phyloP scores from a whole-genome alignment of 2,888 invertebrate genomes.

The Andrena haemorrhoa region DNA sequence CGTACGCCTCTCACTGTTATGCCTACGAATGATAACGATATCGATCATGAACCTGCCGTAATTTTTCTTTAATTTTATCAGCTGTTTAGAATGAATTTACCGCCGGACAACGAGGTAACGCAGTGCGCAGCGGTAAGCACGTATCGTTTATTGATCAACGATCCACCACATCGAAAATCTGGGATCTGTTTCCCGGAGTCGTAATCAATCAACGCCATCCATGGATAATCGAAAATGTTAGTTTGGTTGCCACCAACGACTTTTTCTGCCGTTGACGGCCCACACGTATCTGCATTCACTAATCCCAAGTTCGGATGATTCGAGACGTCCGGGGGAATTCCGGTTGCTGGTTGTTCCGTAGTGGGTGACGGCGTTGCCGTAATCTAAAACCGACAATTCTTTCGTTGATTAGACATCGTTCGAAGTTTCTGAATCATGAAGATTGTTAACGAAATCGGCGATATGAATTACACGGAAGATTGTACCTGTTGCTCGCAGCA shows the following conservation, averaged over 20 bases:
- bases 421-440: background rate
- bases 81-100: slow-evolving; percentile 58
- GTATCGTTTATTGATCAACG: slow-evolving; percentile 86
- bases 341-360: background rate
- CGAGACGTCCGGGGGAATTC: slow-evolving; percentile 81
- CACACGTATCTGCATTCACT: slow-evolving; percentile 86
- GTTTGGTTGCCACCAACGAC: slow-evolving; percentile 89
- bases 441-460: background rate
- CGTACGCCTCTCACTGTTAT: slow-evolving; percentile 85
- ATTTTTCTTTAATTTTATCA: background rate
- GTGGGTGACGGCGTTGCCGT: background rate
- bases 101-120: slow-evolving; percentile 80
- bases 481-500: slow-evolving; percentile 79
- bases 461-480: background rate
- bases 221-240: slow-evolving; percentile 89
- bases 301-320: slow-evolving; percentile 83
- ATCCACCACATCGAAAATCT: slow-evolving; percentile 84
- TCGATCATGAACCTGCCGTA: background rate
- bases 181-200: slow-evolving; percentile 69
- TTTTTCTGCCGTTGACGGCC: slow-evolving; percentile 86
- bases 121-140: slow-evolving; percentile 88
- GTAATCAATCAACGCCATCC: slow-evolving; percentile 91
- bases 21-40: slow-evolving; percentile 66
- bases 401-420: background rate
- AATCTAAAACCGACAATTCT: background rate